Conservation (phyloP, 1,140 invertebrate genomes). For the Bombus terrestris region DNA sequence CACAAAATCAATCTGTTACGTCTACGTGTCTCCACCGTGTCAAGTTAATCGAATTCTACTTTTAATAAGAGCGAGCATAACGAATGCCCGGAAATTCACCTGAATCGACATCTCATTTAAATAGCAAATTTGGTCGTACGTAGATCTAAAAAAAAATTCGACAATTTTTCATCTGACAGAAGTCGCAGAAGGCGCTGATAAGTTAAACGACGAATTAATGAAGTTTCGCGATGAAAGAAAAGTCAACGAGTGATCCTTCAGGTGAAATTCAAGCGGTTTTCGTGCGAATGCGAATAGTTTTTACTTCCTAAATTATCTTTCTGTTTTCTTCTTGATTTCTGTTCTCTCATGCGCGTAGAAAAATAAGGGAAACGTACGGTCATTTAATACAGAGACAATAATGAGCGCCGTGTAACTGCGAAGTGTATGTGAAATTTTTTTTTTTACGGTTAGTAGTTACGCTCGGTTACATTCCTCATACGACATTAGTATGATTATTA, state of each 20-base stretch:
- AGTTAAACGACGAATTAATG: background rate
- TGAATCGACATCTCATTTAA: background rate
- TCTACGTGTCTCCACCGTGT: background rate
- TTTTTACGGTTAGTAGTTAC: slow-evolving; percentile 70
- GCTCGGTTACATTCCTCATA: slow-evolving; percentile 71
- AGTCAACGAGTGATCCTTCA: background rate
- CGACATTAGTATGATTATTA: slow-evolving; percentile 70
- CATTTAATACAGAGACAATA: slow-evolving; percentile 40
- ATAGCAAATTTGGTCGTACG: background rate
- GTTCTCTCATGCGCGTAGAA: slow-evolving; percentile 35
- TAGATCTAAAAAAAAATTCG: background rate
- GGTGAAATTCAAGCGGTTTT: background rate
- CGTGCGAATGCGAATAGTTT: background rate
- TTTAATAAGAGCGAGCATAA: background rate
- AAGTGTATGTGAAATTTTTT: slow-evolving; percentile 41
- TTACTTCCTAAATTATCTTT: background rate
- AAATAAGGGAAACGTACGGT: slow-evolving; percentile 54
- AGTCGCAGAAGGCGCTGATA: no score
- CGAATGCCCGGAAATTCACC: background rate
- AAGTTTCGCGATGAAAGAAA: background rate
- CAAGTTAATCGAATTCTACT: background rate
- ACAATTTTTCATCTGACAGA: background rate
- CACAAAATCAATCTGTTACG: slow-evolving; percentile 12
- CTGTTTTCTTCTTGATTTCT: background rate
- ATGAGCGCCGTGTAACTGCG: slow-evolving; percentile 38